Evolutionary conservation across 2,113 vertebrate species (phyloP).

Genomic region (Nycticryphes semicollaris): DNA sequence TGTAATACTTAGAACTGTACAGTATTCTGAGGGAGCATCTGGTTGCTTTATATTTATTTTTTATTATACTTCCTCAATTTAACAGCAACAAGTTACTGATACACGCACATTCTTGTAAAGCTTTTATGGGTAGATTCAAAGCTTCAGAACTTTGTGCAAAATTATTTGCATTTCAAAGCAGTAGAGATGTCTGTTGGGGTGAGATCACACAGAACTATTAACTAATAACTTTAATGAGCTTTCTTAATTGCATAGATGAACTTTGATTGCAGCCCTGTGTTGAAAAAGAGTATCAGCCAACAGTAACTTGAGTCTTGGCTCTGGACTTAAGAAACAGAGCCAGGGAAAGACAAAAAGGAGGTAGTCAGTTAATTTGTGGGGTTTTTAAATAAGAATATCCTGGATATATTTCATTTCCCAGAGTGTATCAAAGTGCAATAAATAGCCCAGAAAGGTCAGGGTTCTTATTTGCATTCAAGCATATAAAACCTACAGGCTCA

Average conservation of each 20-base stretch:
- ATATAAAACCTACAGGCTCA: neutral
- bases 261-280: slow-evolving; percentile 1
- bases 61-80: neutral
- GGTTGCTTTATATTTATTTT: neutral
- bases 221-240: slow-evolving; percentile 62
- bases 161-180: slow-evolving; percentile 66
- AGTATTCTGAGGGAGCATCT: neutral
- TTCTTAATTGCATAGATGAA: slow-evolving; percentile 54
- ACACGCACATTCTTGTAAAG: neutral
- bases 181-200: neutral
- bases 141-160: neutral
- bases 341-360: neutral
- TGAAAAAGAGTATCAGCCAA: neutral
- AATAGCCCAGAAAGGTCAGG: neutral
- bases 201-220: slow-evolving; percentile 49
- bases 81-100: neutral
- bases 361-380: neutral
- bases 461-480: neutral
- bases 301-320: neutral
- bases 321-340: neutral
- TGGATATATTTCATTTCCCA: neutral
- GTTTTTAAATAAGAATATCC: neutral
- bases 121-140: slow-evolving; percentile 14
- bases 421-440: neutral
- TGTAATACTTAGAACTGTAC: neutral